phyloP scores from a whole-genome alignment of 2,888 invertebrate species.

The Hirtodrosophila confusa region DNA sequence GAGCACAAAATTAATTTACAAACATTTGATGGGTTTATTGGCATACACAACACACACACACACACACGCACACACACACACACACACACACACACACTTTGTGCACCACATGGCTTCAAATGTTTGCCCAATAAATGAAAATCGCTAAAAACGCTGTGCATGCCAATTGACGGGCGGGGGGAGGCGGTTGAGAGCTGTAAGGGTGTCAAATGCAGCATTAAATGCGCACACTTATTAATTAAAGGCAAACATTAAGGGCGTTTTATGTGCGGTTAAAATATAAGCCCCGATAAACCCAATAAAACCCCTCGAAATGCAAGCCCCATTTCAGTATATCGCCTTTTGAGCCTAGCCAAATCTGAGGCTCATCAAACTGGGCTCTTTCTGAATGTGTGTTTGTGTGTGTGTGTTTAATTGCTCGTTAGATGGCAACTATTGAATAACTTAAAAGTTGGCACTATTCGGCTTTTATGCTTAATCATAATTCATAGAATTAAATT shows the following conservation, averaged over 20 bases:
- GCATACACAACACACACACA: constrained; percentile 24
- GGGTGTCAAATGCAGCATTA: constrained; percentile 67
- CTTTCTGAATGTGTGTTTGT: constrained; percentile 10
- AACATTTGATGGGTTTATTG: constrained; percentile 67
- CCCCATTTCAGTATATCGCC: constrained; percentile 11
- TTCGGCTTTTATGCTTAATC: constrained; percentile 61
- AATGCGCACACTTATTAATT: constrained; percentile 70
- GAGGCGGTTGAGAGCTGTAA: neutral
- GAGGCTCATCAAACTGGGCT: constrained; percentile 58
- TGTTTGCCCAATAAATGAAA: constrained; percentile 69
- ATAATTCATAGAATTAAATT: constrained; percentile 65
- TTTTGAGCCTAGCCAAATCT: constrained; percentile 36
- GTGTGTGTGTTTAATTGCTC: constrained; percentile 35
- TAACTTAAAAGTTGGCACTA: constrained; percentile 68
- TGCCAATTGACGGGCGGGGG: constrained; percentile 23
- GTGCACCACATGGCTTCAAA: constrained; percentile 64
- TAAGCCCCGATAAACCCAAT: constrained; percentile 44
- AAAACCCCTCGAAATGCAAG: constrained; percentile 7
- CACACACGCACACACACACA: constrained; percentile 9
- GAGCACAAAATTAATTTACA: constrained; percentile 78
- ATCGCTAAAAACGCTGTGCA: constrained; percentile 57
- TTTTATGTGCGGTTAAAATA: constrained; percentile 67
- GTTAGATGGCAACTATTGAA: constrained; percentile 64
- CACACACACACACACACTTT: constrained; percentile 4
- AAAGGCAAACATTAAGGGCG: constrained; percentile 61